These are phyloP conservation scores for Cheilosia impressa DNA, from an alignment of 2,888 invertebrate genomes.

Conservation along the genomic window DNA sequence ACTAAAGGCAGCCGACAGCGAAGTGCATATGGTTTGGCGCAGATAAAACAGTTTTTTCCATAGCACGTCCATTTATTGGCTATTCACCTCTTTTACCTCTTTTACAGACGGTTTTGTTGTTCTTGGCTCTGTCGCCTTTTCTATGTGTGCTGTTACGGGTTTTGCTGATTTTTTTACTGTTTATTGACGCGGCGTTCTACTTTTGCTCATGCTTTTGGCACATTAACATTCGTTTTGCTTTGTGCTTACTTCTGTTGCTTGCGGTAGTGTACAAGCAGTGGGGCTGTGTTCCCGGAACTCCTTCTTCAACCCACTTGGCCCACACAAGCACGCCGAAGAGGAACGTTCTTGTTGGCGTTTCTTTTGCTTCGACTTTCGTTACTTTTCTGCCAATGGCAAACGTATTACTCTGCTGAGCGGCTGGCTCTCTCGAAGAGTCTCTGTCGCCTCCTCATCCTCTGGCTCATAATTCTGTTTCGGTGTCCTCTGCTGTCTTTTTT, in stretches of 20 bases:
- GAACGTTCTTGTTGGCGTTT: constrained; percentile 46
- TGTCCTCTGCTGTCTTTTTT: constrained; percentile 31
- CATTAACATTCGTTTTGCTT: constrained; percentile 74
- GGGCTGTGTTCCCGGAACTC: constrained; percentile 33
- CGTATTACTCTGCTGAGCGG: background rate
- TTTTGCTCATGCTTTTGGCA: constrained; percentile 75
- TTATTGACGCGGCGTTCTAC: constrained; percentile 70
- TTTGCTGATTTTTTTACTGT: constrained; percentile 65
- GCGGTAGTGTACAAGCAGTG: background rate
- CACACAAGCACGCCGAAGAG: background rate
- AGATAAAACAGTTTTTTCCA: constrained; percentile 25
- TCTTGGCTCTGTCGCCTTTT: constrained; percentile 20
- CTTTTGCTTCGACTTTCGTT: constrained; percentile 60
- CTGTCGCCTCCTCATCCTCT: background rate
- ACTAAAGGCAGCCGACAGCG: constrained; percentile 21
- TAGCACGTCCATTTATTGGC: constrained; percentile 81
- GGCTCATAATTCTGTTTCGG: constrained; percentile 45
- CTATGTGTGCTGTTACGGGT: constrained; percentile 43
- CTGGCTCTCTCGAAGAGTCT: background rate
- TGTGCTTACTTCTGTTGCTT: constrained; percentile 56
- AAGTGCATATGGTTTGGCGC: constrained; percentile 2
- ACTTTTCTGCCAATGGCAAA: constrained; percentile 22
- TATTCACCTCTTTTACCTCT: constrained; percentile 80
- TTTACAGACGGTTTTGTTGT: constrained; percentile 2
- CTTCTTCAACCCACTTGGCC: constrained; percentile 31